Evolutionary conservation across 2,888 invertebrate genomes (phyloP).

Genomic region (Chorisops tibialis): DNA sequence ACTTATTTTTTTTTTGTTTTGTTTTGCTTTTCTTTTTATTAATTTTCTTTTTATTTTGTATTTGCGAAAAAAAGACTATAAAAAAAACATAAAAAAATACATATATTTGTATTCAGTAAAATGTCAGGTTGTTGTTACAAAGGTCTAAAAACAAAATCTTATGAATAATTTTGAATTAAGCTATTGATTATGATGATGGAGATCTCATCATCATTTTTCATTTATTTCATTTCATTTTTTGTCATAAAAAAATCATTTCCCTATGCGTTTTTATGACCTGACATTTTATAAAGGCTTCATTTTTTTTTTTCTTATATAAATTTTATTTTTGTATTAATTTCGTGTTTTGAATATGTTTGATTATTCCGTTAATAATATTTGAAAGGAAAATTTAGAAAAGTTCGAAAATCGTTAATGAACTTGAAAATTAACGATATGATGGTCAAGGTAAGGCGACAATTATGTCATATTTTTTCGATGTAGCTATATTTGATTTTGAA

Average conservation of each 20-base stretch:
- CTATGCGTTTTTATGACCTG: not conserved
- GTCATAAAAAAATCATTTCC: too few relatives aligned
- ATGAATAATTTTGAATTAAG: too few relatives aligned
- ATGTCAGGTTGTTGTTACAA: constrained; percentile 28
- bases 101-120: constrained; percentile 34
- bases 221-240: too few relatives aligned
- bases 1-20: not conserved
- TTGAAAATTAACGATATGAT: too few relatives aligned
- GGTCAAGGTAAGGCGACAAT: too few relatives aligned
- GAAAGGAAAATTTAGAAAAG: not conserved
- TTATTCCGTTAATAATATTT: constrained; percentile 2
- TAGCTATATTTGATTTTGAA: too few relatives aligned
- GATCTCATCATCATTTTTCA: too few relatives aligned
- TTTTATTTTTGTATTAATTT: too few relatives aligned
- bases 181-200: too few relatives aligned
- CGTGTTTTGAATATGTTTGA: too few relatives aligned
- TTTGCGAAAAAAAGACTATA: constrained; percentile 17
- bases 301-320: constrained; percentile 3
- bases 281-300: constrained; percentile 16
- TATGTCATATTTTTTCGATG: too few relatives aligned
- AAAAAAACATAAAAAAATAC: constrained; percentile 26
- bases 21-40: not conserved
- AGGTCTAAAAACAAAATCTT: not conserved
- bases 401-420: not conserved
- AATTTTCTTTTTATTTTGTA: constrained; percentile 24